Evolutionary conservation across 1,140 invertebrate genomes (phyloP), one percentile per base, ranked within the genome.

Genomic region (Ylistrum balloti): DNA sequence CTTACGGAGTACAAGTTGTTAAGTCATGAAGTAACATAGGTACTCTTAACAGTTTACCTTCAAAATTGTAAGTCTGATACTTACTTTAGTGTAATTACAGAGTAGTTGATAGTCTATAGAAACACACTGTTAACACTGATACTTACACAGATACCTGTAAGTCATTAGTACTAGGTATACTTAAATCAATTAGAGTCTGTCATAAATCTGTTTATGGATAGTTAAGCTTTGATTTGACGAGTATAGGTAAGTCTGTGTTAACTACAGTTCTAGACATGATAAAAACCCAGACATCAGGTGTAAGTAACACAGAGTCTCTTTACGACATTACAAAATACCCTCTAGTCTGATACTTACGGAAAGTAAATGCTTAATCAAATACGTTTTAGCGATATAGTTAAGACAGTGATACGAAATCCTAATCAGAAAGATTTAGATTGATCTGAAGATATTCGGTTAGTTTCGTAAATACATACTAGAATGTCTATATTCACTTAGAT

Each of bases 161-260:
- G 56, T 74, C 56, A 74, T 74, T 74, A 74, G 56, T 9, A 22
- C 11, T 74, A 74, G 20, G 22, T 74, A 28, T 17, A 74, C 56
- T 74, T 74, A 74, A 74, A 74, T 74, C 56, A 74, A 74, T 74
- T 74, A 74, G n/a, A 22, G 56, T 74, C 56, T 74, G n/a, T 74
- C 56, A 74, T 74, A 74, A 28, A 74, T 28, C 56, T 74, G n/a
- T 74, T 74, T 74, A 74, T 74, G 56, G n/a, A 28, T 74, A n/a
- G n/a, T 17, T n/a, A n/a, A n/a, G n/a, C 22, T n/a, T 28, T 10
- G 5, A 1, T 0, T 28, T 74, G n/a, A 74, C 28, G n/a, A n/a
- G 22, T 9, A 11, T 74, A 74, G 56, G 28, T n/a, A 74, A 5
- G n/a, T n/a, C 35, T 38, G 35, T 38, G 35, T 74, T 74, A 74